Conservation (phyloP, 2,797 vertebrate species). For the Spinus olivaceus region DNA sequence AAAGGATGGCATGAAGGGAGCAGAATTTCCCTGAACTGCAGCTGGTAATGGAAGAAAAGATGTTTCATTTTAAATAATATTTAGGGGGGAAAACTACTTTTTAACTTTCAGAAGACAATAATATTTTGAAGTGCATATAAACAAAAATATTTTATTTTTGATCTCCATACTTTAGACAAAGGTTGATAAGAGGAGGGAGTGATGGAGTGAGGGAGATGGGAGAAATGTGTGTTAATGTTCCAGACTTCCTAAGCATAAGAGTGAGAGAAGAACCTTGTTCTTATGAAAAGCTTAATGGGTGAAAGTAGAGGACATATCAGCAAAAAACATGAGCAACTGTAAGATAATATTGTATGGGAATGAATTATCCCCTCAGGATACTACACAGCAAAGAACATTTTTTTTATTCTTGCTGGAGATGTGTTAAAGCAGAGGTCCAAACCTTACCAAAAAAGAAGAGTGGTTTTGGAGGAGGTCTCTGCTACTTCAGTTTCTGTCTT, state of each 20-base stretch:
- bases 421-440: background rate
- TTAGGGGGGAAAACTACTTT: rapidly evolving
- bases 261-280: background rate
- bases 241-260: background rate
- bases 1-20: background rate
- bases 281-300: background rate
- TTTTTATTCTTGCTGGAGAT: background rate
- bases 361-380: background rate
- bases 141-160: background rate
- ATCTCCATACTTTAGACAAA: background rate
- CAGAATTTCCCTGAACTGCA: background rate
- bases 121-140: background rate
- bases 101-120: background rate
- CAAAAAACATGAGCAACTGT: background rate
- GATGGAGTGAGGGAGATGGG: background rate
- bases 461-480: background rate
- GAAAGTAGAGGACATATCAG: background rate
- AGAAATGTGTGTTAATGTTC: background rate
- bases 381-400: background rate
- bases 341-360: background rate
- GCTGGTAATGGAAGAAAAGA: background rate
- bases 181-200: background rate
- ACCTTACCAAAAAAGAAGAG: background rate
- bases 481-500: background rate
- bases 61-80: background rate